Percentiles rank a stretch among this genome's conserved stretches.
Evolutionary conservation across 2,888 invertebrate genomes (phyloP).

Genomic region (Sympetrum striolatum): DNA sequence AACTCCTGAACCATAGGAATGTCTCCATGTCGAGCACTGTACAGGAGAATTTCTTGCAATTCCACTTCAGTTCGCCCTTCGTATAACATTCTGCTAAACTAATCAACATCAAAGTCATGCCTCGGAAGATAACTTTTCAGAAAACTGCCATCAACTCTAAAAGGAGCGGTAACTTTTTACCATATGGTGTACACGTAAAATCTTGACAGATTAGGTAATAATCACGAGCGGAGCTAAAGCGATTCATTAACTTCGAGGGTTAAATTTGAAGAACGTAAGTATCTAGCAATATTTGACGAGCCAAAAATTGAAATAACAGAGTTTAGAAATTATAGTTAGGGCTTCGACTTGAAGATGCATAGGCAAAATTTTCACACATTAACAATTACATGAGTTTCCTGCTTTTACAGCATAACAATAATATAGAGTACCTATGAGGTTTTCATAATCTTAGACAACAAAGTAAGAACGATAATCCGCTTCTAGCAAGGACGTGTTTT

Average conservation of each 20-base stretch:
- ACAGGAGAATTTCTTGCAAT: constrained; percentile 67
- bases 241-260: neutral
- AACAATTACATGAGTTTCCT: neutral
- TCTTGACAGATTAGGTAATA: neutral
- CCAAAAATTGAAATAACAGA: neutral
- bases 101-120: neutral
- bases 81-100: constrained; percentile 16
- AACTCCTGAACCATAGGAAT: constrained; percentile 64
- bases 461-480: neutral
- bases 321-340: neutral
- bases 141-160: neutral
- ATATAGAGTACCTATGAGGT: neutral
- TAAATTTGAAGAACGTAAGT: too few relatives aligned
- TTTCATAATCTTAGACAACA: neutral
- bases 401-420: neutral
- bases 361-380: neutral
- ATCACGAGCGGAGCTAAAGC: neutral
- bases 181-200: too few relatives aligned
- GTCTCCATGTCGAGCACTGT: constrained; percentile 70
- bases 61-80: constrained; percentile 53
- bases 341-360: neutral
- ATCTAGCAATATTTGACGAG: neutral
- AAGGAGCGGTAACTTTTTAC: neutral
- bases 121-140: neutral
- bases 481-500: neutral